Evolutionary conservation across 2,888 invertebrate species (phyloP).

Genomic region (Ceriagrion tenellum): DNA sequence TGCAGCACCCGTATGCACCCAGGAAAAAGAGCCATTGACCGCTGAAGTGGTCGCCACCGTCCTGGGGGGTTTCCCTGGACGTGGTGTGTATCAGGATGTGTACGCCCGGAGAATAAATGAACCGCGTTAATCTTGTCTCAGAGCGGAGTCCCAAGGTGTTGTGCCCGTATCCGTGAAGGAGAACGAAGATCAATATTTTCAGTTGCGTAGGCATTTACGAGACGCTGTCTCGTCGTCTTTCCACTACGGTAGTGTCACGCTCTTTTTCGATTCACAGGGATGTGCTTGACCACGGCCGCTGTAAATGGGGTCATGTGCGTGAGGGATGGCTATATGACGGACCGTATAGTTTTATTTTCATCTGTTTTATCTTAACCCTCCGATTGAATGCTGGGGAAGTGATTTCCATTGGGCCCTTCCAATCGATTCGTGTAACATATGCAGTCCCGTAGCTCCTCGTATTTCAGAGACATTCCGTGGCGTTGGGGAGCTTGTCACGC

Average conservation of each 20-base stretch:
- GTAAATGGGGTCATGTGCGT: background rate
- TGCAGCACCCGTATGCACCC: background rate
- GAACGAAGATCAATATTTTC: background rate
- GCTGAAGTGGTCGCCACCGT: background rate
- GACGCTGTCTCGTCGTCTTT: background rate
- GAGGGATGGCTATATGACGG: background rate
- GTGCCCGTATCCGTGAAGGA: background rate
- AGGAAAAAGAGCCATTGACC: background rate
- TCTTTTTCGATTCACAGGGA: no score
- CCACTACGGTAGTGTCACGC: background rate
- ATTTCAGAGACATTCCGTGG: background rate
- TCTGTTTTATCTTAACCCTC: background rate
- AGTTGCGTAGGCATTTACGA: conserved; percentile 4
- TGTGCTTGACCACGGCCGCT: no score
- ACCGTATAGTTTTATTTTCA: background rate
- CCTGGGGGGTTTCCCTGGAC: background rate
- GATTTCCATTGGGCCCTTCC: background rate
- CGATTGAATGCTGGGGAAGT: background rate
- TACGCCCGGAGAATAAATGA: background rate
- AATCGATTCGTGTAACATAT: background rate
- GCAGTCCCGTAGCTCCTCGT: background rate
- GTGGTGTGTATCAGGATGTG: background rate
- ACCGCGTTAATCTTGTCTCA: background rate
- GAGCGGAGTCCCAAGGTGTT: background rate
- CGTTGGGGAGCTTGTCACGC: background rate